These are phyloP conservation scores for Coleophora flavipennella DNA, from an alignment of 2,888 invertebrate species.

Conservation along the genomic window DNA sequence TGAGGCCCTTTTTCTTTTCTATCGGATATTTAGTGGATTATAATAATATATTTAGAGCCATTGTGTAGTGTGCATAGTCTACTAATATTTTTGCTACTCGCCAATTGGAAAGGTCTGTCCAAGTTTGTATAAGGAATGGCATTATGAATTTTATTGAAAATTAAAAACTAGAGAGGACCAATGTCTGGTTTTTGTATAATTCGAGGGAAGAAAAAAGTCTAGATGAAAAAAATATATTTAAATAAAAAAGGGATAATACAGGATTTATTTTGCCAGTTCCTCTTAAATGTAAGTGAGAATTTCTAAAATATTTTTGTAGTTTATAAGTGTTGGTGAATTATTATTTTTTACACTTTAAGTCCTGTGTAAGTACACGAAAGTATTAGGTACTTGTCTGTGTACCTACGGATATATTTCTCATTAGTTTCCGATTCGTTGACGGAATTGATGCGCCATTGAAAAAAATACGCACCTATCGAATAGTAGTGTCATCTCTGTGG, in stretches of 20 bases:
- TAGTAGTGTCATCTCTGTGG: slow-evolving; percentile 43
- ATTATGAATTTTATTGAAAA: slow-evolving; percentile 48
- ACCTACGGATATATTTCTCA: slow-evolving; percentile 27
- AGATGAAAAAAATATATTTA: slow-evolving; percentile 23
- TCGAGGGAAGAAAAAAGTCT: slow-evolving; percentile 23
- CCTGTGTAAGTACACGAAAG: slow-evolving; percentile 49
- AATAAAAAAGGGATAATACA: slow-evolving; percentile 41
- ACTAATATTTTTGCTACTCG: slow-evolving; percentile 69
- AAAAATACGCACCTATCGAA: slow-evolving; percentile 40
- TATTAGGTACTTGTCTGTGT: slow-evolving; percentile 34
- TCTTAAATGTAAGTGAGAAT: slow-evolving; percentile 71
- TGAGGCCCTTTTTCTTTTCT: slow-evolving; percentile 43
- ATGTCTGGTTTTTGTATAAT: slow-evolving; percentile 48
- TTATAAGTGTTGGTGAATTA: slow-evolving; percentile 66
- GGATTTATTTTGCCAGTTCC: slow-evolving; percentile 73
- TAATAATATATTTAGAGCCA: slow-evolving; percentile 57
- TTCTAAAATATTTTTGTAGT: slow-evolving; percentile 69
- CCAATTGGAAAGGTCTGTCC: slow-evolving; percentile 55
- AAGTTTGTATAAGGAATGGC: slow-evolving; percentile 56
- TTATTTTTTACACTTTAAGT: slow-evolving; percentile 55
- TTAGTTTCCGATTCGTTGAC: slow-evolving; percentile 20
- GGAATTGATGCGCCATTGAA: slow-evolving; percentile 34
- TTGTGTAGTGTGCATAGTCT: slow-evolving; percentile 60
- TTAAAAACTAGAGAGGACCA: slow-evolving; percentile 49
- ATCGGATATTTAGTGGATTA: slow-evolving; percentile 63